These are phyloP conservation scores for Acanthaster planci DNA, from an alignment of 35 echinoderm and acorn worm species.

Conservation along the genomic window DNA sequence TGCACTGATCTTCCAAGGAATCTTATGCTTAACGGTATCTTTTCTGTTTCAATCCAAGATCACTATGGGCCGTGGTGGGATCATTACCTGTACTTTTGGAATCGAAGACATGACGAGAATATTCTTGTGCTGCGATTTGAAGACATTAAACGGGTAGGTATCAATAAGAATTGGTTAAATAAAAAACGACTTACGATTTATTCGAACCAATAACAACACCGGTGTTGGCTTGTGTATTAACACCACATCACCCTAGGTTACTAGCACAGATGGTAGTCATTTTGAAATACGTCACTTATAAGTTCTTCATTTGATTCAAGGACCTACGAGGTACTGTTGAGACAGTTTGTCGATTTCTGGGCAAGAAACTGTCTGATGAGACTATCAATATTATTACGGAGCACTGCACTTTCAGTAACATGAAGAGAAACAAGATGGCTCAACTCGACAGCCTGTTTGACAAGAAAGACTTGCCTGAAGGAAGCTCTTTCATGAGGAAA, in stretches of 20 bases:
- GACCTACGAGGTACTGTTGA: background rate
- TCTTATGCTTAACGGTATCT: too few relatives aligned
- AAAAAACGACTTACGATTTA: too few relatives aligned
- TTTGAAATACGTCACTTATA: too few relatives aligned
- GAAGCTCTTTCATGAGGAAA: slow-evolving; percentile 3
- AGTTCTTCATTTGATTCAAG: background rate
- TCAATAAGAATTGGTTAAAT: too few relatives aligned
- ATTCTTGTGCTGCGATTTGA: slow-evolving; percentile 45
- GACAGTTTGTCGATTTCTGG: slow-evolving; percentile 1
- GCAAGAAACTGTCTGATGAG: background rate
- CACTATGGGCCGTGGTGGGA: slow-evolving; percentile 53
- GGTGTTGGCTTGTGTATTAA: too few relatives aligned
- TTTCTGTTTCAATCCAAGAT: background rate
- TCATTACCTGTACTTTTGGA: slow-evolving; percentile 64
- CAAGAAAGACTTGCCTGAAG: background rate
- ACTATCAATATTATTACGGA: background rate
- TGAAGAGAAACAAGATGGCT: background rate
- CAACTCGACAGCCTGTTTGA: background rate
- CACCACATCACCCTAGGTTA: too few relatives aligned
- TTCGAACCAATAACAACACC: too few relatives aligned
- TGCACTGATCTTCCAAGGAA: too few relatives aligned
- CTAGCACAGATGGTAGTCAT: too few relatives aligned
- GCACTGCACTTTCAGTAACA: background rate
- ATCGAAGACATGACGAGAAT: slow-evolving; percentile 42
- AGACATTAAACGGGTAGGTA: slow-evolving; percentile 64